Conservation (phyloP, 1,140 invertebrate genomes). For the Drosophila parabipectinata region DNA sequence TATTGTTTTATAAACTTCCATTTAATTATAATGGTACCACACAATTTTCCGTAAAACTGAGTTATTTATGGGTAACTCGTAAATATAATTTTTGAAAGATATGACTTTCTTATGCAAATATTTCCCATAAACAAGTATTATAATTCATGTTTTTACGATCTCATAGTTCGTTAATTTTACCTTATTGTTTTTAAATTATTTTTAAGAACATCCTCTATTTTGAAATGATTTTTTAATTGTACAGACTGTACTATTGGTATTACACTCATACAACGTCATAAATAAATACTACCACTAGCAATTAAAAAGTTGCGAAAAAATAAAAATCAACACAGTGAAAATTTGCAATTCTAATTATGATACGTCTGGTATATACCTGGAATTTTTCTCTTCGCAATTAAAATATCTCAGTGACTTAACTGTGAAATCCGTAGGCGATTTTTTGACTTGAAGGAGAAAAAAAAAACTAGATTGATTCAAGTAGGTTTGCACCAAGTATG, state of each 20-base stretch:
- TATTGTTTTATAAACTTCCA: too few species aligned
- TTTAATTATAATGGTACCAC: too few species aligned
- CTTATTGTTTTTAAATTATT: neutral
- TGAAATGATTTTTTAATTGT: neutral
- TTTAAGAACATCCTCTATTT: neutral
- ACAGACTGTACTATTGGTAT: neutral
- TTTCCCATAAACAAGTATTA: too few species aligned
- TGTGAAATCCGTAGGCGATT: slow-evolving; percentile 20
- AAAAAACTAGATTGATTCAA: slow-evolving; percentile 37
- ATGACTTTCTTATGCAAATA: too few species aligned
- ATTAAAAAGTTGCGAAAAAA: neutral
- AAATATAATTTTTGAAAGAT: too few species aligned
- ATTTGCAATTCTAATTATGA: slow-evolving; percentile 3
- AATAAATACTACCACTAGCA: neutral
- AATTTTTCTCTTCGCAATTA: slow-evolving; percentile 21
- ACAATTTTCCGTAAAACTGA: too few species aligned
- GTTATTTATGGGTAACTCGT: too few species aligned
- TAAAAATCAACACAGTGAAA: neutral
- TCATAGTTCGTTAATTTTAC: neutral
- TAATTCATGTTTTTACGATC: neutral
- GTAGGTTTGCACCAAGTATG: slow-evolving; percentile 28
- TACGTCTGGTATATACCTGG: neutral
- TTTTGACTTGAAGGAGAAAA: slow-evolving; percentile 4
- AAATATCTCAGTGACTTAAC: slow-evolving; percentile 22
- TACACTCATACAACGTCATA: neutral